phyloP scores from a whole-genome alignment of 2,797 vertebrate genomes.

The Potorous gilbertii region DNA sequence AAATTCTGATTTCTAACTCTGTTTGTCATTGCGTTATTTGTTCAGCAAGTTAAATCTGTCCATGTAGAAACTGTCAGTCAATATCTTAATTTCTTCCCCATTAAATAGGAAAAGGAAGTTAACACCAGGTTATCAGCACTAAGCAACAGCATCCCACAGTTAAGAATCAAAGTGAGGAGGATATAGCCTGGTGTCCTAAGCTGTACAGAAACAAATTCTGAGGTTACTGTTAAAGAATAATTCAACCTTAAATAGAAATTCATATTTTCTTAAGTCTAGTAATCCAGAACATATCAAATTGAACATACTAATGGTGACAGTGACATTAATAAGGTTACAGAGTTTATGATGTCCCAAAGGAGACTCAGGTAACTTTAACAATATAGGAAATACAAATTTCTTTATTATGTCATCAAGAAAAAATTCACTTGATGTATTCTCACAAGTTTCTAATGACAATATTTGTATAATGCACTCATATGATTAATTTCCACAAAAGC shows the following conservation, averaged over 20 bases:
- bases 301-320: background rate
- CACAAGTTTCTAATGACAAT: constrained; percentile 19
- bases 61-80: constrained; percentile 39
- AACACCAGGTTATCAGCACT: constrained; percentile 13
- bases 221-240: constrained; percentile 35
- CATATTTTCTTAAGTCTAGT: constrained; percentile 17
- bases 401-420: background rate
- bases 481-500: constrained; percentile 11
- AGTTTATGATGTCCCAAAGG: background rate
- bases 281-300: background rate
- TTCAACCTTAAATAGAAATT: background rate
- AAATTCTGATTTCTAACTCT: constrained; percentile 7
- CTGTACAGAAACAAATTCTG: background rate
- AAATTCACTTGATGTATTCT: background rate
- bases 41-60: constrained; percentile 23
- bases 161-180: constrained; percentile 39
- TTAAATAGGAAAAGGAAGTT: constrained; percentile 37
- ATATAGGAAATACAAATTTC: background rate
- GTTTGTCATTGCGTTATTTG: constrained; percentile 6
- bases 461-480: background rate
- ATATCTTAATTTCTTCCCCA: constrained; percentile 51
- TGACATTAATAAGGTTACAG: background rate
- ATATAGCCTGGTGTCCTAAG: constrained; percentile 33
- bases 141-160: constrained; percentile 17
- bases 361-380: background rate